These are phyloP conservation scores for Rhinogobius similis DNA, from an alignment of 2,113 vertebrate genomes.

Conservation along the genomic window DNA sequence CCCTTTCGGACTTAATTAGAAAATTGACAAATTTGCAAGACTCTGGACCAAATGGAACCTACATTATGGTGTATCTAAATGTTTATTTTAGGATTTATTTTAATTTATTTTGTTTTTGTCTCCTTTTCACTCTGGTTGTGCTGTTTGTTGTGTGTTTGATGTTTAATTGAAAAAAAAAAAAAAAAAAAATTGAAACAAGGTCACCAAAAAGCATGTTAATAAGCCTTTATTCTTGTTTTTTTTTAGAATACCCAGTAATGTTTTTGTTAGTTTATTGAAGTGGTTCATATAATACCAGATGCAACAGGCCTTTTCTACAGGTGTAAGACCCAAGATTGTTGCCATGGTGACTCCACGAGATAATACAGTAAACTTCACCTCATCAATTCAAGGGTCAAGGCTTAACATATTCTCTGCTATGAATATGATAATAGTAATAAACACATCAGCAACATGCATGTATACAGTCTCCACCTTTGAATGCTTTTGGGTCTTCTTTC, in stretches of 20 bases:
- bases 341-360: not conserved
- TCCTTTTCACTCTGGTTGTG: too few relatives aligned
- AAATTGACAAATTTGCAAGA: too few relatives aligned
- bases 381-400: not conserved
- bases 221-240: too few relatives aligned
- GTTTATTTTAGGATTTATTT: too few relatives aligned
- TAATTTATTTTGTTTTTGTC: too few relatives aligned
- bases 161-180: too few relatives aligned
- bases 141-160: too few relatives aligned
- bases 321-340: not conserved
- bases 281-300: not conserved
- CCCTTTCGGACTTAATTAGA: too few relatives aligned
- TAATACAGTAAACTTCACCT: slow-evolving; percentile 29
- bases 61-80: too few relatives aligned
- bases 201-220: too few relatives aligned
- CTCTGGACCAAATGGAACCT: too few relatives aligned
- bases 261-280: not conserved
- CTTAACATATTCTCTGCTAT: not conserved
- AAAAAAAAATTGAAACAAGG: too few relatives aligned
- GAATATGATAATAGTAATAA: not conserved
- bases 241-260: not conserved
- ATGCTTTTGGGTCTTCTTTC: slow-evolving; percentile 3
- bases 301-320: not conserved
- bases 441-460: not conserved
- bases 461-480: not conserved